Percentiles rank a stretch among this genome's conserved stretches.
Evolutionary conservation across 2,888 invertebrate species (phyloP).

Genomic region (Spialia ferax): DNA sequence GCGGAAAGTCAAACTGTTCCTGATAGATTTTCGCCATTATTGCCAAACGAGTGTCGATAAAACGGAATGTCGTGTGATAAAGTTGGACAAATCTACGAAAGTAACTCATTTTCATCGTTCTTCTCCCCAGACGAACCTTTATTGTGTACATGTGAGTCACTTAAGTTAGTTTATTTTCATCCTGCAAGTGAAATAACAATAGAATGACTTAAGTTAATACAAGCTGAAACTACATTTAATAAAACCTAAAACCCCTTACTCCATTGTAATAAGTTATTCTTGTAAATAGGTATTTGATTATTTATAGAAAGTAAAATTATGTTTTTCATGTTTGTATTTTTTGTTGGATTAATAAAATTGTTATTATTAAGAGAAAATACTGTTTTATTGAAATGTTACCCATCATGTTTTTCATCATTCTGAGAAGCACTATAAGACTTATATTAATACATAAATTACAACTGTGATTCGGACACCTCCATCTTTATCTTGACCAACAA

Average conservation of each 20-base stretch:
- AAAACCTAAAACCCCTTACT: too few species aligned
- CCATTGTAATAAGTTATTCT: neutral
- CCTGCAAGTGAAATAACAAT: neutral
- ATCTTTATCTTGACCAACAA: too few species aligned
- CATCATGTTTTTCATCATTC: neutral
- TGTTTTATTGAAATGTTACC: neutral
- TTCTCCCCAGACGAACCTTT: neutral
- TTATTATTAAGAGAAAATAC: neutral
- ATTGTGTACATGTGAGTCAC: neutral
- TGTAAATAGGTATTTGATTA: neutral
- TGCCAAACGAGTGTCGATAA: constrained; percentile 13
- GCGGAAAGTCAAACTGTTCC: constrained; percentile 20
- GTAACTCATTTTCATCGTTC: constrained; percentile 2
- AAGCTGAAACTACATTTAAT: too few species aligned
- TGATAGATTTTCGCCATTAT: constrained; percentile 25
- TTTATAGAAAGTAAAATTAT: neutral
- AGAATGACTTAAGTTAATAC: neutral
- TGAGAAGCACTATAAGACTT: too few species aligned
- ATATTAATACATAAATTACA: too few species aligned
- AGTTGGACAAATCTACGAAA: constrained; percentile 16
- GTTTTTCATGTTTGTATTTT: neutral
- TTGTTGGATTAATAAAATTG: constrained; percentile 6
- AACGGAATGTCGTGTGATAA: constrained; percentile 28
- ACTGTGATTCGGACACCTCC: too few species aligned
- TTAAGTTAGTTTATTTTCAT: constrained; percentile 6